Evolutionary conservation across 2,797 vertebrate species (phyloP).

Genomic region (Atherinosoma microstoma): DNA sequence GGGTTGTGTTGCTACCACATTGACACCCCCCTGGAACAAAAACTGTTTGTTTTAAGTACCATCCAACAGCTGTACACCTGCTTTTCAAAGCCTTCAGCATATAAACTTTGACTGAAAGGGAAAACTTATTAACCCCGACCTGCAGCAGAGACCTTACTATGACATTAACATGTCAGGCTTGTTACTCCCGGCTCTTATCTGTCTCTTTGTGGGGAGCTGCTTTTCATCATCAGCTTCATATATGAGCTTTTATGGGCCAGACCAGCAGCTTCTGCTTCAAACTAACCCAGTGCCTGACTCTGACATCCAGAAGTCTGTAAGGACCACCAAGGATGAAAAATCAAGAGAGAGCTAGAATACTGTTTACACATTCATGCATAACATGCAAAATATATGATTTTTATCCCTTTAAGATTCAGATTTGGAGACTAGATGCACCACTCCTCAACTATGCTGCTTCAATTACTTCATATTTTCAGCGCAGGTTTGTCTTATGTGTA

Average conservation of each 20-base stretch:
- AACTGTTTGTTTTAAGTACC: slow-evolving; percentile 23
- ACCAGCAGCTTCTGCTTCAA: slow-evolving; percentile 17
- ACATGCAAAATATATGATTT: neutral
- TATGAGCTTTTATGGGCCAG: slow-evolving; percentile 5
- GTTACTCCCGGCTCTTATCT: slow-evolving; percentile 32
- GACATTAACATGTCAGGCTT: slow-evolving; percentile 4
- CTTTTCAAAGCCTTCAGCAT: neutral
- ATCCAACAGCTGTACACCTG: neutral
- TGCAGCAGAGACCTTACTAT: slow-evolving; percentile 37
- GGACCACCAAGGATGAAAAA: neutral
- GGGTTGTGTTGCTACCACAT: neutral
- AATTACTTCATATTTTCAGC: too few species aligned
- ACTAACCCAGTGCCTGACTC: slow-evolving; percentile 8
- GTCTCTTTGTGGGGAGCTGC: slow-evolving; percentile 30
- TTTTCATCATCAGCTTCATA: slow-evolving; percentile 25
- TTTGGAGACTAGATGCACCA: too few species aligned
- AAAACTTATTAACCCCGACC: slow-evolving; percentile 31
- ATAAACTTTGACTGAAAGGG: slow-evolving; percentile 18
- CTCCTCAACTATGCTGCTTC: too few species aligned
- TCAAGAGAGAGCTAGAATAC: neutral
- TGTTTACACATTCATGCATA: too few species aligned
- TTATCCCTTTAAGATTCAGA: neutral
- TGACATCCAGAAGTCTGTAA: slow-evolving; percentile 1
- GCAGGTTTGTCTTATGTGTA: too few species aligned
- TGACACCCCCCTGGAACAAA: neutral